Percentiles rank a stretch among this genome's conserved stretches.
Evolutionary conservation across 1,140 invertebrate species (phyloP).

Genomic region (Drosophila virilis): DNA sequence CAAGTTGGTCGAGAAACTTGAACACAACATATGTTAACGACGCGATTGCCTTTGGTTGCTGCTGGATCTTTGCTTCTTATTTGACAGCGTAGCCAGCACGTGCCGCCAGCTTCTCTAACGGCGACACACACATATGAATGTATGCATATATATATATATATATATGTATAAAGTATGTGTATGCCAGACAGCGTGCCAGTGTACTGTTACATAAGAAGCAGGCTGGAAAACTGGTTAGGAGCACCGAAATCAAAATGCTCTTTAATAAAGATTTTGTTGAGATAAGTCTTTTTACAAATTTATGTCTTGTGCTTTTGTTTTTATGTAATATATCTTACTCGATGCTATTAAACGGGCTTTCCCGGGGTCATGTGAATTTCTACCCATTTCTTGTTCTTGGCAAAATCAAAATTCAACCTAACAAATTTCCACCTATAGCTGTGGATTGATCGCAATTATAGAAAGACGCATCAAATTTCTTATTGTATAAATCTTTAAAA

Average conservation of each 20-base stretch:
- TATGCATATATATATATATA: neutral
- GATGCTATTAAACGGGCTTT: no score
- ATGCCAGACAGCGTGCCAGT: constrained; percentile 10
- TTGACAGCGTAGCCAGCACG: constrained; percentile 38
- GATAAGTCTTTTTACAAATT: no score
- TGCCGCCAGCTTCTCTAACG: constrained; percentile 39
- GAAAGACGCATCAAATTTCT: no score
- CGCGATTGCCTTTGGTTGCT: constrained; percentile 54
- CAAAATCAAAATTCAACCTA: no score
- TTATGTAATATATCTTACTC: no score
- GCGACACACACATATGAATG: constrained; percentile 17
- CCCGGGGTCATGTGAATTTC: no score
- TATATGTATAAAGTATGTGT: neutral
- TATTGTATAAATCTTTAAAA: no score
- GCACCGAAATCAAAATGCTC: constrained; percentile 29
- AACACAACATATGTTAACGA: constrained; percentile 71
- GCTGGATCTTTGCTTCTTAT: constrained; percentile 32
- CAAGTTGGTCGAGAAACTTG: constrained; percentile 56
- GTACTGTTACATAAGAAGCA: constrained; percentile 43
- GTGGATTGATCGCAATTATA: no score
- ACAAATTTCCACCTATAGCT: no score
- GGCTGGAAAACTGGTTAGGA: constrained; percentile 17
- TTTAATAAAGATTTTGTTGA: neutral
- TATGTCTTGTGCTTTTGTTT: no score
- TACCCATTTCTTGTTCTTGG: no score